A percentile compares a stretch with the other conserved stretches of the same genome.
These are phyloP conservation scores for Tapirus indicus DNA, from an alignment of 2,797 vertebrate species.

Conservation along the genomic window DNA sequence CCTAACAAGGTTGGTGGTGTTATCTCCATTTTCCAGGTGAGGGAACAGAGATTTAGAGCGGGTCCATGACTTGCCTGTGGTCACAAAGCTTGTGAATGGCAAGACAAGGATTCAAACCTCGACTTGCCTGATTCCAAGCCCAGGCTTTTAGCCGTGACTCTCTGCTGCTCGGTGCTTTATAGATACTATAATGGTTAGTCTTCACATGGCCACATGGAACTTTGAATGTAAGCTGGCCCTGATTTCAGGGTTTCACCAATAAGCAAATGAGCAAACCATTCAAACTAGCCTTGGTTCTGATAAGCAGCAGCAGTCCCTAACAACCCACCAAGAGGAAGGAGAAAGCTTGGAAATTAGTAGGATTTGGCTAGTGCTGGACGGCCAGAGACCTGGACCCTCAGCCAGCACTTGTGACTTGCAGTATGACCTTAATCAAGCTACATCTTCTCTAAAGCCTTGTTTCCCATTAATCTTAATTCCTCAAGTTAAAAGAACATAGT, in stretches of 20 bases:
- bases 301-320: neutral
- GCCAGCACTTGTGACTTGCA: neutral
- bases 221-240: neutral
- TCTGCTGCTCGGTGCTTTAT: neutral
- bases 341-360: accelerated
- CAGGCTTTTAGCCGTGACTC: neutral
- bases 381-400: no score
- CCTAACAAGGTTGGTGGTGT: neutral
- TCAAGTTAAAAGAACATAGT: neutral
- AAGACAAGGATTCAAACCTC: neutral
- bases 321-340: neutral
- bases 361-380: neutral
- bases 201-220: accelerated
- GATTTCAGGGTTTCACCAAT: neutral
- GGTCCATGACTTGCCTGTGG: neutral
- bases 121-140: accelerated
- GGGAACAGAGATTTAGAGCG: neutral
- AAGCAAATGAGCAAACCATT: neutral
- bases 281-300: neutral
- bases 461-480: neutral
- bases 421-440: neutral
- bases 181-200: accelerated
- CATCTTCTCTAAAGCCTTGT: neutral
- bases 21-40: neutral
- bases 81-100: neutral